Evolutionary conservation across 1,140 invertebrate genomes (phyloP), one percentile per base, ranked within the genome.

Genomic region (Aporrectodea caliginosa): DNA sequence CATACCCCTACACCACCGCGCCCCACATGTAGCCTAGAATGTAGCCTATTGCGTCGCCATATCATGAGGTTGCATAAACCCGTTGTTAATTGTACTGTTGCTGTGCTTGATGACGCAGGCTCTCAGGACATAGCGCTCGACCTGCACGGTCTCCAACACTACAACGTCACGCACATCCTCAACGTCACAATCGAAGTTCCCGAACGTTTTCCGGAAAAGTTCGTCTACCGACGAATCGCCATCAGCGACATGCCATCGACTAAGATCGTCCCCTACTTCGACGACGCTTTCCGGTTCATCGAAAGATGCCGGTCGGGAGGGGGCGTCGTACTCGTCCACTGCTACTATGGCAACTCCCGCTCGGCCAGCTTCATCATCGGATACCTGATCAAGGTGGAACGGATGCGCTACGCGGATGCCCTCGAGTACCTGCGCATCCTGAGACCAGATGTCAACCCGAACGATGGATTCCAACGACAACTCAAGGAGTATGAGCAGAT

Each of bases 261-360:
- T 22, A 68, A 69, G 27, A 32, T 80, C 2, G 2, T 30, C 29
- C 34, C 34, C 27, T 69, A 78, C 69, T 77, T 80, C 69, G 69
- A 69, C 22, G 75, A 35, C 22, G 75, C 79, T 31, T 78, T 78
- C 33, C 27, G 27, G 29, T 78, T 78, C 77, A 78, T 78, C 22
- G 69, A 78, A 43, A 35, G 70, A 33, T 43, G 34, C 16, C 29
- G 58, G 31, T 71, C 58, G 31, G 58, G 27, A 30, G 68, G n/a
- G 6, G 89, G 91, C 34, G 92, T 91, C 85, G 89, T 95, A 79
- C 90, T 95, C 75, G 91, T 96, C 0, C 95, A 97, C 87, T 97
- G 95, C 84, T 95, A 96, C 88, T 94, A 94, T 1, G 95, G 95
- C 6, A 91, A 96, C 2, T 96, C 94, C 0, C 89, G 95, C 29